A percentile compares a stretch with the other conserved stretches of the same genome.
Evolutionary conservation across 2,797 vertebrate species (phyloP).

Genomic region (Pangasius mekongensis): DNA sequence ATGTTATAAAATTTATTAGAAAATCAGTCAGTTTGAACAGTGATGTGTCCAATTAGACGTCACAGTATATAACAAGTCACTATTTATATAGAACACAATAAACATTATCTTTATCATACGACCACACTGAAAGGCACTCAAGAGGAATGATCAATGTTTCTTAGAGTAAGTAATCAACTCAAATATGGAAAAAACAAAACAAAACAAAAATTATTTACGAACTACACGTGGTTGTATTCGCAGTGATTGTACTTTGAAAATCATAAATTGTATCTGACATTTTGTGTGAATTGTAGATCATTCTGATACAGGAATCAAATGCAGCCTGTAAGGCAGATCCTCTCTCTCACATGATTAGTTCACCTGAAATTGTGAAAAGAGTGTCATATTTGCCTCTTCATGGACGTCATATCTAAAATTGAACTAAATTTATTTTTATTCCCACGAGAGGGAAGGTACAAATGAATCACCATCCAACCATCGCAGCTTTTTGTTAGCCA

Average conservation of each 20-base stretch:
- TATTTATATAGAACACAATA: constrained; percentile 18
- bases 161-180: constrained; percentile 30
- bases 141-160: constrained; percentile 75
- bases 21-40: constrained; percentile 36
- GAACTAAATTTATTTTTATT: constrained; percentile 50
- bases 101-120: constrained; percentile 2
- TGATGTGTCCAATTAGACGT: constrained; percentile 22
- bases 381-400: constrained; percentile 74
- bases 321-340: constrained; percentile 68
- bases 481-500: constrained; percentile 63
- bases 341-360: constrained; percentile 69
- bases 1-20: constrained; percentile 30
- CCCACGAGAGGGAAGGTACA: constrained; percentile 56
- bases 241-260: constrained; percentile 34
- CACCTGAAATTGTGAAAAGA: constrained; percentile 69
- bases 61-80: constrained; percentile 47
- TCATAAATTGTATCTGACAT: not conserved
- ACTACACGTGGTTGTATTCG: constrained; percentile 17
- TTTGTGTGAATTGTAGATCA: constrained; percentile 19
- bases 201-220: not conserved
- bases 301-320: constrained; percentile 17
- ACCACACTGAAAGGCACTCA: constrained; percentile 76
- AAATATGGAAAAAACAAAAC: not conserved
- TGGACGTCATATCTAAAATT: constrained; percentile 38
- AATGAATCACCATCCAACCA: constrained; percentile 74